Base-by-base conservation (phyloP, 2,888 invertebrate genomes). In the Anticlea derivata region DNA sequence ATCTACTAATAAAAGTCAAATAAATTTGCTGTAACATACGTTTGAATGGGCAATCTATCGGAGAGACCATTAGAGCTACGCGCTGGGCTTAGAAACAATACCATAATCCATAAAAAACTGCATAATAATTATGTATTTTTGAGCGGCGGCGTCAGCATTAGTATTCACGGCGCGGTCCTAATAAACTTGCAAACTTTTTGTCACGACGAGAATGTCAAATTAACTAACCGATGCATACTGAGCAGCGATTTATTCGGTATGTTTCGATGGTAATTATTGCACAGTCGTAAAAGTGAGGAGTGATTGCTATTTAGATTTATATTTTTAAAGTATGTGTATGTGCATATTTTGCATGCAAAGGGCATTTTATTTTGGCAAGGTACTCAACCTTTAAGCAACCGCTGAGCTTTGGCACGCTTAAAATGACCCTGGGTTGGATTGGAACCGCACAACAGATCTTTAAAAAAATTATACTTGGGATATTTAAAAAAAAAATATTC, bases 181-280 rank as follows among this genome's bases (percentile, higher is more conserved):
- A 64, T 66, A 63, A 64, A 63, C 60, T 65, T 34, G 58, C 50
- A 47, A 59, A 49, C 47, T 65, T 70, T 70, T 70, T 69, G 65
- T 55, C 56, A 50, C 51, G 63, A 26, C 30, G 34, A 30, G 52
- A 65, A 65, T 63, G 63, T 66, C 61, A 54, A 66, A 65, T 72
- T 70, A 76, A 65, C 60, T 59, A 64, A 69, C 46, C 31, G 37
- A 50, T 63, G 60, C 66, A 56, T 53, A 60, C 58, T 60, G 57
- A 55, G 44, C 49, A 39, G 34, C 52, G 44, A 62, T 65, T 58
- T 40, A 55, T 34, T 48, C 33, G 31, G 34, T 13, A 43, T 43
- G 50, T 50, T 54, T 41, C 26, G 33, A 43, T 44, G 40, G 55
- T 50, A 54, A 39, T 13, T 56, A 49, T 56, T 50, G 35, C 50